A percentile compares a stretch with the other conserved stretches of the same genome.
Evolutionary conservation across 2,888 invertebrate genomes (phyloP).

Genomic region (Dolomedes plantarius): DNA sequence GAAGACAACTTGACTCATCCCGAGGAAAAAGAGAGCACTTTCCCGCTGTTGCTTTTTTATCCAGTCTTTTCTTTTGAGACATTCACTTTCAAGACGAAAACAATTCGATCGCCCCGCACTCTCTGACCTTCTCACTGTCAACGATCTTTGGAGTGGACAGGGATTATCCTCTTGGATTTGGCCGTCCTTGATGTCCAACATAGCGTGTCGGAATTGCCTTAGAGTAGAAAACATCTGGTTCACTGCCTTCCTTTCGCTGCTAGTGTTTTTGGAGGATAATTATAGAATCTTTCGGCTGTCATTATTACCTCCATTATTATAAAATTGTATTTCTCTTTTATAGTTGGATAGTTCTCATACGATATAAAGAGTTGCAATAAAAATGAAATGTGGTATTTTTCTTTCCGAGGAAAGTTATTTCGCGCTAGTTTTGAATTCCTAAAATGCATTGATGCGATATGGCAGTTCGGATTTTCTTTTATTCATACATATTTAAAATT

Average conservation of each 20-base stretch:
- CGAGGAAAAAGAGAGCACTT: constrained; percentile 11
- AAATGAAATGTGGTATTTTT: too few species aligned
- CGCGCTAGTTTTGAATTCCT: too few species aligned
- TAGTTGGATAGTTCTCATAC: too few species aligned
- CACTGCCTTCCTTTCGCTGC: background rate
- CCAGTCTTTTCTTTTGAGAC: constrained; percentile 1
- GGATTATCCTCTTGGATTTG: background rate
- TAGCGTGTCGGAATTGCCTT: constrained; percentile 19
- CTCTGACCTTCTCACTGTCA: constrained; percentile 19
- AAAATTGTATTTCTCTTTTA: background rate
- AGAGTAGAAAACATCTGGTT: background rate
- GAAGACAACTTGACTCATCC: background rate
- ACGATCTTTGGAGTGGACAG: constrained; percentile 16
- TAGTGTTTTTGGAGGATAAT: background rate
- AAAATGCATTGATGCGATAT: too few species aligned
- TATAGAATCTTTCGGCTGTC: background rate
- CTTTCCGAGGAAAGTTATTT: too few species aligned
- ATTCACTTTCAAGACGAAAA: constrained; percentile 22
- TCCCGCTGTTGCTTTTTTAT: constrained; percentile 8
- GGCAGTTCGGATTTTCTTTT: too few species aligned
- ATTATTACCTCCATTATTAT: background rate
- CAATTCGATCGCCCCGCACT: background rate
- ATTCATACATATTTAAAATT: too few species aligned
- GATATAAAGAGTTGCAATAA: too few species aligned
- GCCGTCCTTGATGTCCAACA: constrained; percentile 46